Conservation (phyloP, 2,113 vertebrate species). For the Hemichromis elongatus region DNA sequence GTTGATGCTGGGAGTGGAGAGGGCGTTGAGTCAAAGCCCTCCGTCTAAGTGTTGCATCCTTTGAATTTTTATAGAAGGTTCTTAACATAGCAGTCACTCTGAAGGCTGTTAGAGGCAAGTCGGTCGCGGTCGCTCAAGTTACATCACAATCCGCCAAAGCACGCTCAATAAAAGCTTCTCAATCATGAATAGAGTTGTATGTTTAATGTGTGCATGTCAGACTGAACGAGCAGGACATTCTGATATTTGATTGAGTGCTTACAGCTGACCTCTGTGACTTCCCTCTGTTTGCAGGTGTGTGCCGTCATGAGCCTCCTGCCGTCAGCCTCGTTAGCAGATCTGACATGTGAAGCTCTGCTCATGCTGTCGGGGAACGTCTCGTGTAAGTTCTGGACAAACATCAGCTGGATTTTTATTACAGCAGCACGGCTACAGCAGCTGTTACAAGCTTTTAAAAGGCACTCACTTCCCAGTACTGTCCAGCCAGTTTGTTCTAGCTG, state of each 20-base stretch:
- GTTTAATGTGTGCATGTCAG: background rate
- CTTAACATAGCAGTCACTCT: background rate
- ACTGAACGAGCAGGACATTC: background rate
- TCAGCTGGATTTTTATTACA: background rate
- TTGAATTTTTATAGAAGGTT: background rate
- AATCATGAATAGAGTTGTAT: background rate
- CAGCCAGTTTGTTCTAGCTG: background rate
- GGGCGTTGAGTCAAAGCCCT: background rate
- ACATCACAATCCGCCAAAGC: background rate
- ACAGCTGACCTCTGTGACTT: background rate
- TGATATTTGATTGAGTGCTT: background rate
- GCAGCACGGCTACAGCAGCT: background rate
- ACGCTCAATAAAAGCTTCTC: background rate
- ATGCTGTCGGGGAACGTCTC: conserved; percentile 60
- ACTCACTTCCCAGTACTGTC: background rate
- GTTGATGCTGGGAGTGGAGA: background rate
- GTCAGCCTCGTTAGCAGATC: conserved; percentile 30
- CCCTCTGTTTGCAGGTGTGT: conserved; percentile 54
- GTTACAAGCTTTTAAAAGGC: background rate
- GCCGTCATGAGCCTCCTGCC: conserved; percentile 50
- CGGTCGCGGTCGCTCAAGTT: background rate
- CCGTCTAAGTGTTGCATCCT: background rate
- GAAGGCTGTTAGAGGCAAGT: background rate
- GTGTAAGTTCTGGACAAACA: conserved; percentile 41
- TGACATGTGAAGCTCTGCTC: conserved; percentile 67